Percentiles rank a stretch among this genome's conserved stretches.
phyloP scores from a whole-genome alignment of 1,140 invertebrate species.

The Calliphora vicina region DNA sequence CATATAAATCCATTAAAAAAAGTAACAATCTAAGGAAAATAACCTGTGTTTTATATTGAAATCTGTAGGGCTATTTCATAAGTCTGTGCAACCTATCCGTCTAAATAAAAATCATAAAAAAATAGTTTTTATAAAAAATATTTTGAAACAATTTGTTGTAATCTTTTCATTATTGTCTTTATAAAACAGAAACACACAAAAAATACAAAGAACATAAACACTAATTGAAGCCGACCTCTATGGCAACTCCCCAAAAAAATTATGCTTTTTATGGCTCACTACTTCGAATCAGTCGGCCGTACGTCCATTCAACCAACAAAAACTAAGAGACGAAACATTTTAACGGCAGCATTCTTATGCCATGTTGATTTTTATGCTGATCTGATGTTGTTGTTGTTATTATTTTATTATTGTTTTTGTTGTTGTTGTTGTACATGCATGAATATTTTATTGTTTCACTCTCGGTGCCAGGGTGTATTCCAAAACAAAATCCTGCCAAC shows the following conservation, averaged over 20 bases:
- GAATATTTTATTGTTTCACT: not conserved
- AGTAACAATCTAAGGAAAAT: too few species aligned
- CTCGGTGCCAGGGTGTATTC: not conserved
- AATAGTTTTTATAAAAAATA: not conserved
- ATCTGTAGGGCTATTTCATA: not conserved
- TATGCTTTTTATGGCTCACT: not conserved
- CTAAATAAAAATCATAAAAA: not conserved
- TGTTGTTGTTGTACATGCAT: not conserved
- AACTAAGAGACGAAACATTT: not conserved
- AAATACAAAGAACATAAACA: conserved; percentile 26
- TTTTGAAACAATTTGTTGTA: conserved; percentile 27
- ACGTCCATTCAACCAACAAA: not conserved
- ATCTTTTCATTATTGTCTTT: not conserved
- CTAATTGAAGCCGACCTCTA: conserved; percentile 31
- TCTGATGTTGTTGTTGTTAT: too few species aligned
- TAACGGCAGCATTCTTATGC: conserved; percentile 22
- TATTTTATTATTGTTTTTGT: too few species aligned
- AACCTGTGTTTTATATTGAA: not conserved
- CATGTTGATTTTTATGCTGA: conserved; percentile 7
- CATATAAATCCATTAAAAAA: too few species aligned
- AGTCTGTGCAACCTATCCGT: not conserved
- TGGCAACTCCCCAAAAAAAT: conserved; percentile 11
- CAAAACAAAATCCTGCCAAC: conserved; percentile 16
- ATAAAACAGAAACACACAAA: not conserved
- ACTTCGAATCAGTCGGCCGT: not conserved